phyloP scores from a whole-genome alignment of 2,888 invertebrate genomes.

The Euplagia quadripunctaria region DNA sequence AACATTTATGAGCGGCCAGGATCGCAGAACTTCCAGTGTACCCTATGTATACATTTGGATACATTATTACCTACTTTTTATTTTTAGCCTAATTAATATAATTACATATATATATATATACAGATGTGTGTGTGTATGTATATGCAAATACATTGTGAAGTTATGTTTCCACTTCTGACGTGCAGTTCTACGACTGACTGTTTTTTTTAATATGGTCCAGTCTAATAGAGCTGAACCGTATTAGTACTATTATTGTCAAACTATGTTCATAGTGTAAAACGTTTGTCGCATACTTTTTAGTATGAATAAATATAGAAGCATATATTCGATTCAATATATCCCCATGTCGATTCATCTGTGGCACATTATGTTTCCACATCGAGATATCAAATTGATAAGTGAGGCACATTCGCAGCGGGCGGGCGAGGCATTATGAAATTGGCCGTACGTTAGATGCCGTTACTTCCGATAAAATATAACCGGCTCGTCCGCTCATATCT shows the following conservation, averaged over 20 bases:
- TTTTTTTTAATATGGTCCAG: no score
- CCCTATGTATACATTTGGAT: no score
- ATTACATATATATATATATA: no score
- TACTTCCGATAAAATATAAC: conserved; percentile 87
- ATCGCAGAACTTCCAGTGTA: no score
- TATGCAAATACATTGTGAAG: no score
- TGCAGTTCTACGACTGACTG: no score
- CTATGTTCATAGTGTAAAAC: not conserved
- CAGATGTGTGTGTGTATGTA: no score
- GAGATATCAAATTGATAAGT: conserved; percentile 87
- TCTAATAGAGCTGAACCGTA: not conserved
- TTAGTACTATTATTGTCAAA: not conserved
- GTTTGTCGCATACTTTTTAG: not conserved
- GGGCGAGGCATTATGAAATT: conserved; percentile 86
- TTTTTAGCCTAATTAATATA: no score
- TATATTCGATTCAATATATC: conserved; percentile 34
- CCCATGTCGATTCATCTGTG: conserved; percentile 68
- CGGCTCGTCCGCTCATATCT: conserved; percentile 84
- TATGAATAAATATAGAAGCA: conserved; percentile 22
- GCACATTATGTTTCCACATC: conserved; percentile 83
- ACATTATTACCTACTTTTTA: no score
- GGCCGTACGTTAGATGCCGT: conserved; percentile 87
- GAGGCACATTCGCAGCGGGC: conserved; percentile 76
- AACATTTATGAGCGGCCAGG: no score
- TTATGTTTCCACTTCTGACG: no score